A percentile compares a stretch with the other conserved stretches of the same genome.
These are phyloP conservation scores for Dinomys branickii DNA, from an alignment of 2,113 vertebrate genomes.

Conservation along the genomic window DNA sequence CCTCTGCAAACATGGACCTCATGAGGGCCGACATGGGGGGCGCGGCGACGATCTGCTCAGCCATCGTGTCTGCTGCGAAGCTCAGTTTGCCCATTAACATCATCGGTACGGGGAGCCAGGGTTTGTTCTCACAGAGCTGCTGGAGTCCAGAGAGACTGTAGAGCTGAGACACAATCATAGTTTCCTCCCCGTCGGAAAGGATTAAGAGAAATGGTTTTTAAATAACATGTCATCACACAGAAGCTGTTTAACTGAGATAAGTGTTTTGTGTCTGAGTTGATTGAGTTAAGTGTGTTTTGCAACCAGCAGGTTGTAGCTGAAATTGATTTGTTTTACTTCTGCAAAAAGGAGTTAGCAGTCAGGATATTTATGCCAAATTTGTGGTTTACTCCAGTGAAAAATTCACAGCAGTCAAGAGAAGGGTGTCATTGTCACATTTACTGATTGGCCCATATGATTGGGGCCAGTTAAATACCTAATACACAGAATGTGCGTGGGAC, in stretches of 20 bases:
- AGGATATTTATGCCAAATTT: neutral
- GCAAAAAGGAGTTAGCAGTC: neutral
- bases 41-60: constrained; percentile 94
- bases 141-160: fast-evolving
- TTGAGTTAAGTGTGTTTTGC: neutral
- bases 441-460: neutral
- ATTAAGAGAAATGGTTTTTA: neutral
- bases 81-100: constrained; percentile 94
- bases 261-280: neutral
- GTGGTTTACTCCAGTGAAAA: neutral
- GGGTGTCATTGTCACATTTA: neutral
- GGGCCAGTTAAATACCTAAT: fast-evolving
- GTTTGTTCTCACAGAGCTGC: neutral
- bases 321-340: constrained; percentile 48
- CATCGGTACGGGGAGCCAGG: constrained; percentile 86
- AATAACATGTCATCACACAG: neutral
- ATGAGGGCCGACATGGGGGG: constrained; percentile 99
- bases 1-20: constrained; percentile 94
- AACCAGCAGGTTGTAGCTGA: neutral
- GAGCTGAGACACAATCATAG: neutral
- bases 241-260: neutral
- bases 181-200: neutral
- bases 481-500: neutral
- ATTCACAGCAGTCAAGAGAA: neutral
- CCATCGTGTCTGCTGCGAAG: constrained; percentile 94